Base-by-base conservation (phyloP, 1,140 invertebrate species). In the Drosophila yakuba region DNA sequence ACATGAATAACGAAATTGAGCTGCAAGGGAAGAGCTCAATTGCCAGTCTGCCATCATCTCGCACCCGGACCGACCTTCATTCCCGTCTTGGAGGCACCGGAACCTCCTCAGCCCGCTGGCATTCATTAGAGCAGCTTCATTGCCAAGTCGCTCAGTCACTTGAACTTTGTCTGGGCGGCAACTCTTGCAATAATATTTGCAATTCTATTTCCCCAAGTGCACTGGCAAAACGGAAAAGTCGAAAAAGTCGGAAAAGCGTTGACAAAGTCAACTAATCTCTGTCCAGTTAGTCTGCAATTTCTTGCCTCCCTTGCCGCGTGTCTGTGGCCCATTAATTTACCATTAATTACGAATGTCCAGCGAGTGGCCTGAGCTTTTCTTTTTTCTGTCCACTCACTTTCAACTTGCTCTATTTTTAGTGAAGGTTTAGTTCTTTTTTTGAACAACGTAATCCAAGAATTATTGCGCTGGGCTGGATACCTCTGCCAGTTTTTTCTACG, bases 101-200 rank as follows among this genome's bases (percentile, higher is more conserved):
- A 17, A 20, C 3, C 25, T 20, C 25, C 25, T 25, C 4, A 25
- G 4, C 25, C n/a, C 47, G 17, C n/a, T 38, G 35, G 14, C 41
- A 41, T 74, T 74, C 69, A 74, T 74, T 74, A 74, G 68, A 11
- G 38, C 58, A 74, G 50, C 69, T 64, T 74, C 58, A 74, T 63
- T 63, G 69, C 72, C 69, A 74, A 44, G 69, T 74, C 67, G 35
- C 47, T 25, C 69, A 38, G 44, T 38, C 69, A 74, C 69, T 74
- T 74, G 72, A 74, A 74, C 72, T 74, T 74, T 74, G 72, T 74
- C 71, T 50, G 69, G 72, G 72, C 47, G 36, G 17, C 32, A 62
- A 35, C 35, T 44, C 72, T 64, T 51, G 48, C 59, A 63, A 50
- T 50, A 44, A 50, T 50, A 60, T 74, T 64, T 74, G 72, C 72